Evolutionary conservation across 2,113 vertebrate genomes (phyloP).

Genomic region (Canis aureus): DNA sequence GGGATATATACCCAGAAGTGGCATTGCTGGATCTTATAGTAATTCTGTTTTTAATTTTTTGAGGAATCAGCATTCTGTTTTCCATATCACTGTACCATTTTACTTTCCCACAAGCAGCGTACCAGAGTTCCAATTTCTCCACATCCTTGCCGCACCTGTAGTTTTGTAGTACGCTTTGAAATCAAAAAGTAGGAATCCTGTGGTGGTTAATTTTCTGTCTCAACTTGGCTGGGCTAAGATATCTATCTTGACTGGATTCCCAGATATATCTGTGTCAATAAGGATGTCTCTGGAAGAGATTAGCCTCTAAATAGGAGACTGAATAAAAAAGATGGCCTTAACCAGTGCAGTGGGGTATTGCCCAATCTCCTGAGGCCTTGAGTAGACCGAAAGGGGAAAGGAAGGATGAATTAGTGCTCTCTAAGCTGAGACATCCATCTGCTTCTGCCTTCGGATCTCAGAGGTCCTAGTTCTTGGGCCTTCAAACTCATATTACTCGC

Average conservation of each 20-base stretch:
- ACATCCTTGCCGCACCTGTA: neutral
- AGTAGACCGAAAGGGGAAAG: neutral
- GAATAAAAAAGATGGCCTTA: neutral
- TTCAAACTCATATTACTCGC: neutral
- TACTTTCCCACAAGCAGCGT: neutral
- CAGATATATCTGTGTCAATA: neutral
- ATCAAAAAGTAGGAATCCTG: neutral
- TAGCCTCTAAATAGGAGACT: neutral
- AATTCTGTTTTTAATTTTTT: conserved; percentile 4
- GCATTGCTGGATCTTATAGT: neutral
- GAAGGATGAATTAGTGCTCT: neutral
- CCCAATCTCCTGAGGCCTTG: neutral
- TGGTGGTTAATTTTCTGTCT: neutral
- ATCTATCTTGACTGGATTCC: neutral
- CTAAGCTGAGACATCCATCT: neutral
- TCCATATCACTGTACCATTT: neutral
- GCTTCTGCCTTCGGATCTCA: neutral
- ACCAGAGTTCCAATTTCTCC: neutral
- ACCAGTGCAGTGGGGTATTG: neutral
- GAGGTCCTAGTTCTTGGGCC: neutral
- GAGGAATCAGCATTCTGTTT: neutral
- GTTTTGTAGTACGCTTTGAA: conserved; percentile 1
- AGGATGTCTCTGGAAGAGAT: neutral
- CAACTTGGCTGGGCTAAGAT: neutral
- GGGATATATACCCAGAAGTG: neutral